Evolutionary conservation across 2,797 vertebrate genomes (phyloP), one percentile per base, ranked within the genome.

Genomic region (Anguilla obscura): DNA sequence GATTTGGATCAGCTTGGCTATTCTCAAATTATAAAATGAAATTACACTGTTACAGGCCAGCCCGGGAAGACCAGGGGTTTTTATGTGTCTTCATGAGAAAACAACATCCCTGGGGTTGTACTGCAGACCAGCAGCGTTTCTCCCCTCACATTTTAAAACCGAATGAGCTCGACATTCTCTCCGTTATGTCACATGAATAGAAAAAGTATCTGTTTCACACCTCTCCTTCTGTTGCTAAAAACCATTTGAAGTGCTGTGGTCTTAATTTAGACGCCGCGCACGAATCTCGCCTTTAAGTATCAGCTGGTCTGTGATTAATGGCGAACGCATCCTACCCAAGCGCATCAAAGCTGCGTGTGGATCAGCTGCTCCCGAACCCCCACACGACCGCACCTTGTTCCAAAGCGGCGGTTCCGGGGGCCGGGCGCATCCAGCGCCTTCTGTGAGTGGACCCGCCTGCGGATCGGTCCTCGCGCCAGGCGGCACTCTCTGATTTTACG

Each of bases 1-100:
- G 21, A 14, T 82, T 50, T n/a, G 40, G 9, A 45, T 48, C 40
- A 18, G 79, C 79, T n/a, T 50, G 79, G 79, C 79, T 50, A 50
- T 24, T n/a, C 40, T 50, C 40, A 82, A 45, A 82, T 84, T 84
- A 56, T 84, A n/a, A 27, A 27, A 58, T 27, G 2, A 54, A 14
- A 56, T 18, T 14, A 84, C 33, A 18, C 10, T 84, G 54, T 84
- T 84, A 84, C 27, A 58, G 83, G 48, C 80, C 45, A 84, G 50
- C 12, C 45, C 24, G 2, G 21, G 24, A 83, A n/a, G 21, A 54
- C 12, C 24, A 6, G 52, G 83, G 45, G 56, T 33, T 54, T 84
- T 54, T 66, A n/a, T n/a, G 21, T n/a, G 56, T 54, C 56, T 84
- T 84, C n/a, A 84, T 84, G 83, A 84, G 52, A 84, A 56, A 30